phyloP scores from a whole-genome alignment of 2,113 vertebrate genomes.

The Sylvia atricapilla region DNA sequence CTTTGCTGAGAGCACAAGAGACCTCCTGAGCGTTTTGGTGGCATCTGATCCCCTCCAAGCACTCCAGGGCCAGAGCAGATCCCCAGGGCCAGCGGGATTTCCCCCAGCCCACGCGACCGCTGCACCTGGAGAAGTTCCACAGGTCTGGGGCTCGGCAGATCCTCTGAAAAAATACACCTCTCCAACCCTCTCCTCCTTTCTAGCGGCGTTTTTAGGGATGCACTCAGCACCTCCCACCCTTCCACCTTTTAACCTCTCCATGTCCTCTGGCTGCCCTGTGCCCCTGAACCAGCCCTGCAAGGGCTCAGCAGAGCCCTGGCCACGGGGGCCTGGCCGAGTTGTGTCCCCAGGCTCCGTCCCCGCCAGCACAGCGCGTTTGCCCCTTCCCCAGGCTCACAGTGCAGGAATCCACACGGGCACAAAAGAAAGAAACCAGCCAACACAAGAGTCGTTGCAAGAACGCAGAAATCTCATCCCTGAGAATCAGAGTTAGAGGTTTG shows the following conservation, averaged over 20 bases:
- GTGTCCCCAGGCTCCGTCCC: background rate
- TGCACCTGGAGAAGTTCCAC: background rate
- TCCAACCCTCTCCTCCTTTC: background rate
- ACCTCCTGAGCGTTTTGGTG: background rate
- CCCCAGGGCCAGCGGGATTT: background rate
- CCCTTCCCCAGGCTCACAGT: background rate
- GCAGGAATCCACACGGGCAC: background rate
- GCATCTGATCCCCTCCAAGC: background rate
- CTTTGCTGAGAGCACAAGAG: background rate
- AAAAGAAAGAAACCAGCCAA: background rate
- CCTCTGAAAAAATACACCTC: background rate
- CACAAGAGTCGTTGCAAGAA: background rate
- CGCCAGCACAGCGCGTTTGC: accelerated
- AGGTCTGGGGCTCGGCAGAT: background rate
- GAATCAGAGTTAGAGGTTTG: conserved; percentile 67
- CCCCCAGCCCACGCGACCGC: accelerated
- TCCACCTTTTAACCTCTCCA: background rate
- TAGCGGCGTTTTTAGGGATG: background rate
- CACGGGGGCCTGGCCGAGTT: background rate
- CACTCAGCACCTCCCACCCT: background rate
- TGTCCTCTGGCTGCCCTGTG: background rate
- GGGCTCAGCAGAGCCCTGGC: background rate
- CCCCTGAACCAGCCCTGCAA: background rate
- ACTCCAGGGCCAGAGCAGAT: background rate
- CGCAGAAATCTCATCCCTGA: conserved; percentile 70